phyloP scores from a whole-genome alignment of 2,797 vertebrate species.

The Takifugu rubripes region DNA sequence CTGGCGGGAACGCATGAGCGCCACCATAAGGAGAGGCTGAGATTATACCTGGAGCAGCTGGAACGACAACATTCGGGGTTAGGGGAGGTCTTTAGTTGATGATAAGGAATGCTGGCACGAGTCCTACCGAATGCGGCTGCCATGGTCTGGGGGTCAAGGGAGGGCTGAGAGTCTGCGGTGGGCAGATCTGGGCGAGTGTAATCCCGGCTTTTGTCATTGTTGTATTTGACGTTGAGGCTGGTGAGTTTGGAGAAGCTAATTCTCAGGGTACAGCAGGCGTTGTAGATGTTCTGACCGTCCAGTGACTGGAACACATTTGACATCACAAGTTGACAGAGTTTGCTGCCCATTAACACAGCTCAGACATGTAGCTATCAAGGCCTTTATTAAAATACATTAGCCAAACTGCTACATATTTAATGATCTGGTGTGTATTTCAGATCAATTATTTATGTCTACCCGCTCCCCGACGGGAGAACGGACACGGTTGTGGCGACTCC shows the following conservation, averaged over 20 bases:
- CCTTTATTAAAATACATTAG: too few relatives aligned
- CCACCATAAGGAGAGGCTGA: slow-evolving; percentile 91
- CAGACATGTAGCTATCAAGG: too few relatives aligned
- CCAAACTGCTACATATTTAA: too few relatives aligned
- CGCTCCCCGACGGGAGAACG: too few relatives aligned
- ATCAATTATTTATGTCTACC: too few relatives aligned
- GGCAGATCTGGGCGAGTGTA: slow-evolving; percentile 95
- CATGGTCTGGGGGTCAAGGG: slow-evolving; percentile 89
- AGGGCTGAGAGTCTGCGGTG: slow-evolving; percentile 87
- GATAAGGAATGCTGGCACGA: not conserved
- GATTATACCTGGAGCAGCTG: slow-evolving; percentile 90
- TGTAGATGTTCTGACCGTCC: slow-evolving; percentile 99
- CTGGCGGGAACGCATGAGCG: slow-evolving; percentile 86
- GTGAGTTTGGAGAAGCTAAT: slow-evolving; percentile 98
- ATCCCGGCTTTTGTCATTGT: slow-evolving; percentile 96
- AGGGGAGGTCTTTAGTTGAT: too few relatives aligned
- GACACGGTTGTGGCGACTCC: too few relatives aligned
- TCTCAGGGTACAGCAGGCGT: slow-evolving; percentile 94
- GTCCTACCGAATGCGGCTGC: slow-evolving; percentile 87
- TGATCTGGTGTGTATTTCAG: too few relatives aligned
- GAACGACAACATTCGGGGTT: too few relatives aligned
- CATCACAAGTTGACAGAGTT: too few relatives aligned
- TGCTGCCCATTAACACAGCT: too few relatives aligned
- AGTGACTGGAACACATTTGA: slow-evolving; percentile 77
- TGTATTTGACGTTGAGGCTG: slow-evolving; percentile 97